A percentile compares a stretch with the other conserved stretches of the same genome.
Conservation (phyloP, 1,140 invertebrate genomes). For the Vanessa tameamea region DNA sequence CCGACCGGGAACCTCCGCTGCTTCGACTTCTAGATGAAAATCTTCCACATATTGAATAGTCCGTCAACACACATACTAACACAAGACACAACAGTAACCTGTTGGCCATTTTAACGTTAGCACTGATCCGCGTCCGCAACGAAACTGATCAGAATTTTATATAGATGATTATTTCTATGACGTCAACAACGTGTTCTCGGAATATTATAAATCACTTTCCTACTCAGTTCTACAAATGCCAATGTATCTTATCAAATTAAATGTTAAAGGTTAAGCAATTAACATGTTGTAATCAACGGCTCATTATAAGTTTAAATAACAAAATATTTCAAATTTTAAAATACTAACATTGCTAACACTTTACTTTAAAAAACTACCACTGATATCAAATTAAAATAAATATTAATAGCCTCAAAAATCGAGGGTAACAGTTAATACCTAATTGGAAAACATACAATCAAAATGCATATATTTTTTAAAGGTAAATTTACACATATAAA, state of each 20-base stretch:
- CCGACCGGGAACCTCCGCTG: conserved; percentile 27
- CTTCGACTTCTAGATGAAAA: conserved; percentile 11
- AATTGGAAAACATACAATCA: no score
- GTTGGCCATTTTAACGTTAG: conserved; percentile 43
- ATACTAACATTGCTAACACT: no score
- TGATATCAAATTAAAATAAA: no score
- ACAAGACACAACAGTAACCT: conserved; percentile 49
- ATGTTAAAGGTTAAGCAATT: not conserved
- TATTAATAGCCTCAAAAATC: no score
- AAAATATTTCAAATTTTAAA: no score
- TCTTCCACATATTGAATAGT: conserved; percentile 39
- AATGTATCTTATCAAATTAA: not conserved
- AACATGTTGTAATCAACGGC: not conserved
- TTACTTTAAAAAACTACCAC: no score
- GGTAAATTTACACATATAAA: no score
- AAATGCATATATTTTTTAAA: no score
- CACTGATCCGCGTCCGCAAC: conserved; percentile 19
- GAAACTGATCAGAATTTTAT: conserved; percentile 26
- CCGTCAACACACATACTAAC: conserved; percentile 37
- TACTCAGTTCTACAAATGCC: conserved; percentile 1
- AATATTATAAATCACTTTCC: conserved; percentile 29
- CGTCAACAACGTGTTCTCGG: conserved; percentile 38
- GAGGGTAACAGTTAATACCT: no score
- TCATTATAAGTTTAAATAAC: not conserved
- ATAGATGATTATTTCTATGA: conserved; percentile 16